phyloP scores from a whole-genome alignment of 2,888 invertebrate genomes.

The Gisinianus flammeolus region DNA sequence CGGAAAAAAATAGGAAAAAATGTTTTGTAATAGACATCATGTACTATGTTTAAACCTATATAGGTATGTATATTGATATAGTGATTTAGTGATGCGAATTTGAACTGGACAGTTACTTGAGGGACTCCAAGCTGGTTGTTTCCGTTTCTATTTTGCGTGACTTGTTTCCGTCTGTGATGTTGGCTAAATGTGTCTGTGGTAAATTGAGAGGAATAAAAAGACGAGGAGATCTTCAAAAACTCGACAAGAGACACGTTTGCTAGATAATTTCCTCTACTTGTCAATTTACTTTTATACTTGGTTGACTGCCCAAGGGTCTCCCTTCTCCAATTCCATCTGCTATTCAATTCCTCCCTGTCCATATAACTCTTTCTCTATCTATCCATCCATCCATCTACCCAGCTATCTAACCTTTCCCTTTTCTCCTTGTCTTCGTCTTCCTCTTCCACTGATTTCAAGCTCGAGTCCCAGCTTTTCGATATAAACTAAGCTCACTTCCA shows the following conservation, averaged over 20 bases:
- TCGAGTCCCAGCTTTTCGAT: background rate
- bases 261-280: constrained; percentile 34
- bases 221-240: constrained; percentile 1
- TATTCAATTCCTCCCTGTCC: background rate
- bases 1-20: too few species aligned
- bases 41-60: too few species aligned
- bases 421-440: background rate
- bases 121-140: background rate
- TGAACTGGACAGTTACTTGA: background rate
- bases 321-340: background rate
- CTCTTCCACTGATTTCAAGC: background rate
- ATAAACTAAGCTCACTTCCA: too few species aligned
- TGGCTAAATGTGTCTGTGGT: constrained; percentile 12
- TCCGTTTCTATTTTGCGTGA: constrained; percentile 17
- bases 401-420: background rate
- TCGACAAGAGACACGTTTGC: constrained; percentile 21
- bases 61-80: too few species aligned
- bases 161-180: constrained; percentile 7
- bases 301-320: constrained; percentile 23
- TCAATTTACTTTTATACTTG: constrained; percentile 31
- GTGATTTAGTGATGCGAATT: background rate
- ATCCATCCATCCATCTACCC: background rate
- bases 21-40: too few species aligned
- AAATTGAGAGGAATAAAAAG: constrained; percentile 16
- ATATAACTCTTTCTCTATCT: background rate